phyloP scores from a whole-genome alignment of 2,888 invertebrate species.

The Lithophane leautieri region DNA sequence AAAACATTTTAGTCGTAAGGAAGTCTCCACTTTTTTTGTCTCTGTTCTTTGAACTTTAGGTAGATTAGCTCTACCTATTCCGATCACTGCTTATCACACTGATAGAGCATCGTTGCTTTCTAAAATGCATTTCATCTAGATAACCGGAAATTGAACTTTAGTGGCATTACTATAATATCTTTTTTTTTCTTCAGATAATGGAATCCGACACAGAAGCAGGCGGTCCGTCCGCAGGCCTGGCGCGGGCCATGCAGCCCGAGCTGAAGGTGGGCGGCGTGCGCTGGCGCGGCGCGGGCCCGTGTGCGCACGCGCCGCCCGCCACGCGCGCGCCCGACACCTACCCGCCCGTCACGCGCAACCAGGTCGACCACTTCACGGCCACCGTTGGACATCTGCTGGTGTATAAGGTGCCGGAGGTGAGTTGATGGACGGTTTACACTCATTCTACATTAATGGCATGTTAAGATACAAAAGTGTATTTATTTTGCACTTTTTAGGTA shows the following conservation, averaged over 20 bases:
- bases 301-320: conserved; percentile 90
- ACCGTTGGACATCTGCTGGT: conserved; percentile 95
- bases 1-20: no score
- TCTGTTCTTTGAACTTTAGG: no score
- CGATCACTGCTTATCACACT: no score
- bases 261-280: conserved; percentile 92
- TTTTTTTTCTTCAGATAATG: conserved; percentile 78
- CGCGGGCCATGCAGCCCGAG: conserved; percentile 92
- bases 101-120: no score
- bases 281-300: conserved; percentile 92
- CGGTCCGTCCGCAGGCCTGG: conserved; percentile 91
- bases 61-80: no score
- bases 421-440: conserved; percentile 52
- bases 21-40: no score
- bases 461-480: no score
- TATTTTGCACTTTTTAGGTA: neutral
- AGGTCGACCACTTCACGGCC: conserved; percentile 95
- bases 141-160: no score
- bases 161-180: no score
- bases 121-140: no score
- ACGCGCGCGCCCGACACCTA: conserved; percentile 92
- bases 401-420: conserved; percentile 94
- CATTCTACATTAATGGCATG: neutral
- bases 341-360: conserved; percentile 95
- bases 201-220: conserved; percentile 88